Base-by-base conservation (phyloP, 2,888 invertebrate species). In the Parnassius apollo region DNA sequence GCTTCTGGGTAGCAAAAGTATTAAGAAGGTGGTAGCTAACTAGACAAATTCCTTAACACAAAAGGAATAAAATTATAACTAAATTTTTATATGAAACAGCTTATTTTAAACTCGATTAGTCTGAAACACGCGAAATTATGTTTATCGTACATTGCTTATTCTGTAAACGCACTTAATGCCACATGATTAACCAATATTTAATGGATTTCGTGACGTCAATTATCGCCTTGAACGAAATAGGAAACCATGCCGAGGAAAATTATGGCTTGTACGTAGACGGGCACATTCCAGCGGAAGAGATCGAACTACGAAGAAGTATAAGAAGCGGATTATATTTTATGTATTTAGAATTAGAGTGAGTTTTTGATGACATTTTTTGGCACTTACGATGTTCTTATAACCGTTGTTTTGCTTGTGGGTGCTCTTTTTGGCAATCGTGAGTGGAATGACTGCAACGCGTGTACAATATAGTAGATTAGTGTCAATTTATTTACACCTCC, bases 221-320 rank as follows among this genome's bases (percentile, higher is more conserved):
- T 50, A 46, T 65, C 63, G 63, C 70, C 70, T 70, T 70, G 70
- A 65, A 66, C 63, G 62, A 63, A 67, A 62, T 61, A 61, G 59
- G 58, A 59, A 68, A 69, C 68, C 62, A 60, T 68, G 61, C 50
- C 53, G 63, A 51, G 57, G 66, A 66, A 68, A 68, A 61, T 70
- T 67, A 69, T 61, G 64, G 61, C 56, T 35, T 61, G 25, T 50
- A 50, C 49, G 54, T 22, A 18, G n/a, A 10, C 51, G 42, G 55
- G 10, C 55, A 13, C 45, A 9, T 13, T 18, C 13, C 45, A 7
- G 0, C 35, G n/a, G 25, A 22, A 55, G 13, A 13, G 46, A 48
- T 10, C 11, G 46, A 51, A 45, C 35, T 3, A 42, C 35, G 4
- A 3, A 25, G 2, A 56, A 10, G 13, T 9, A 2, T 9, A 61